Base-by-base conservation (phyloP, 2,888 invertebrate genomes). In the Lissocephala sabroskyi region DNA sequence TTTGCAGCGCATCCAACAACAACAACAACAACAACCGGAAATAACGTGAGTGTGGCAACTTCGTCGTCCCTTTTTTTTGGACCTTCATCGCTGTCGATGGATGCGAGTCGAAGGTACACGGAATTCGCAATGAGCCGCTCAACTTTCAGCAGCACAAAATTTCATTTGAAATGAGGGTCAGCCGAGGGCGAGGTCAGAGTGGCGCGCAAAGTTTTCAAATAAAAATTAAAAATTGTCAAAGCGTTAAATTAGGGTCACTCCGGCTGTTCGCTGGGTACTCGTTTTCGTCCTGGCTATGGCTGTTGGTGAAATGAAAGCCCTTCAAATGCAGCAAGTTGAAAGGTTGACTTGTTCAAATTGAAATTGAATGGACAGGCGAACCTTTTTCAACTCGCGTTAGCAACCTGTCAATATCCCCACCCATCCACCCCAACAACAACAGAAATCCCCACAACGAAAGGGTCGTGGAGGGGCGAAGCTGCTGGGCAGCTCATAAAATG, bases 211-310 rank as follows among this genome's bases (percentile, higher is more conserved):
- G 53, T 79, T 76, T 73, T 68, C 62, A 68, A 76, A 79, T 68
- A 73, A 79, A 73, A 78, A 79, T 73, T 73, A 65, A 60, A 76
- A 73, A 74, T 73, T 79, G 62, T 58, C 70, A 79, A 68, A 70
- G 74, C 77, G 77, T 76, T 68, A 73, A 73, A 73, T 79, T 79
- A 68, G 77, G 79, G 74, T 73, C 73, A 48, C n/a, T n/a, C n/a
- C n/a, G n/a, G n/a, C n/a, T n/a, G n/a, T n/a, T n/a, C n/a, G n/a
- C n/a, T n/a, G n/a, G n/a, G n/a, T n/a, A n/a, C n/a, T n/a, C n/a
- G n/a, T n/a, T n/a, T n/a, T n/a, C n/a, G n/a, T n/a, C n/a, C n/a
- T n/a, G n/a, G n/a, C n/a, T n/a, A n/a, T n/a, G n/a, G n/a, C n/a
- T n/a, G n/a, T n/a, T n/a, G n/a, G n/a, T n/a, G n/a, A n/a, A n/a